phyloP scores from a whole-genome alignment of 2,888 invertebrate species.

The Corythucha ciliata region DNA sequence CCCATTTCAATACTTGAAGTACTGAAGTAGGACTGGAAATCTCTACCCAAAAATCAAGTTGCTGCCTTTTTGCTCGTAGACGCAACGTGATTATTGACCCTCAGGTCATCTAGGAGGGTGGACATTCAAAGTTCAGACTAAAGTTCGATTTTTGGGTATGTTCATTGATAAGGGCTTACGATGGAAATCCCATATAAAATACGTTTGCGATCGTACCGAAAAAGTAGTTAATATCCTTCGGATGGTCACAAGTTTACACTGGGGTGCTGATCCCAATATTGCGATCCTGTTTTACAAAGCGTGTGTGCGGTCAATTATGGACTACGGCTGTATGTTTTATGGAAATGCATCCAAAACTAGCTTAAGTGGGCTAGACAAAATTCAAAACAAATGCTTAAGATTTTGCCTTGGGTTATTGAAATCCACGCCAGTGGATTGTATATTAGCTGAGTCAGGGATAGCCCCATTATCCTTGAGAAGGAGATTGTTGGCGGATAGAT shows the following conservation, averaged over 20 bases:
- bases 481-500: no score
- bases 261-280: constrained; percentile 1
- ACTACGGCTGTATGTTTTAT: neutral
- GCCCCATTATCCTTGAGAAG: no score
- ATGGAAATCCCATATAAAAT: constrained; percentile 1
- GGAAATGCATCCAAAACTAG: constrained; percentile 2
- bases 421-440: neutral
- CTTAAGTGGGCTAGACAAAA: neutral
- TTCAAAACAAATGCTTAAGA: neutral
- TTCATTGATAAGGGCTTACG: neutral
- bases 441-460: neutral
- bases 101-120: neutral
- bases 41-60: neutral
- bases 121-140: neutral
- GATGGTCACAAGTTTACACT: neutral
- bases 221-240: neutral
- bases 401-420: neutral
- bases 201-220: neutral
- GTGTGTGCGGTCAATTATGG: neutral
- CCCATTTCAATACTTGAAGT: neutral
- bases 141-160: neutral
- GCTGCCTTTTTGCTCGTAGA: neutral
- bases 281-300: neutral
- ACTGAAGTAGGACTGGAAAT: neutral
- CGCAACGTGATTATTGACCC: neutral